A percentile compares a stretch with the other conserved stretches of the same genome.
phyloP scores from a whole-genome alignment of 2,113 vertebrate species.

The Microtus oregoni region DNA sequence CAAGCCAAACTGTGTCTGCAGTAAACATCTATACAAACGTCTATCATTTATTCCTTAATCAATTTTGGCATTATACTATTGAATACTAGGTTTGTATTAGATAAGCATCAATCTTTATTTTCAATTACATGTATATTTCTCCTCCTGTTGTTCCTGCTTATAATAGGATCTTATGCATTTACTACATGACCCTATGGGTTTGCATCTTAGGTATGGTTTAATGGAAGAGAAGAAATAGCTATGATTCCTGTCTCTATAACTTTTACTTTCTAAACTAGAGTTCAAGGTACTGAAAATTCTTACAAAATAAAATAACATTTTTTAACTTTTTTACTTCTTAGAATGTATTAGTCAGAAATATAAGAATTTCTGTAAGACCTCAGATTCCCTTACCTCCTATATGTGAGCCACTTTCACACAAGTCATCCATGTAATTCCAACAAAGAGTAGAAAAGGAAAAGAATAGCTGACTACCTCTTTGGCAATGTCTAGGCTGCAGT shows the following conservation, averaged over 20 bases:
- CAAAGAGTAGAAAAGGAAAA: not conserved
- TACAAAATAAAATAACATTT: not conserved
- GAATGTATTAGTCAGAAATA: not conserved
- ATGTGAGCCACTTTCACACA: not conserved
- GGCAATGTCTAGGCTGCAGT: not conserved
- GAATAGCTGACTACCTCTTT: not conserved
- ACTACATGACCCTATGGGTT: not conserved
- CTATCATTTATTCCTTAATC: too few relatives aligned
- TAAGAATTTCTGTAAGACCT: constrained; percentile 9
- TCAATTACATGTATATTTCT: not conserved
- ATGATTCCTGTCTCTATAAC: not conserved
- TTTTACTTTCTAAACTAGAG: not conserved
- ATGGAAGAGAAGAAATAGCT: not conserved
- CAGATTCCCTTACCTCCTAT: not conserved
- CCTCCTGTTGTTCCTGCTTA: not conserved
- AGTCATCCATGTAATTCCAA: not conserved
- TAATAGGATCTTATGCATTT: not conserved
- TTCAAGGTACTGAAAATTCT: not conserved
- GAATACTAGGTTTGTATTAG: not conserved
- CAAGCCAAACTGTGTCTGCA: too few relatives aligned
- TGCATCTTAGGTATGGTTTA: not conserved
- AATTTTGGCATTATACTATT: not conserved
- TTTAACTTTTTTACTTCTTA: not conserved
- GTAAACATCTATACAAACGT: too few relatives aligned
- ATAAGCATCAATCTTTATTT: not conserved